Base-by-base conservation (phyloP, 2,888 invertebrate genomes). In the Girardia tigrina region DNA sequence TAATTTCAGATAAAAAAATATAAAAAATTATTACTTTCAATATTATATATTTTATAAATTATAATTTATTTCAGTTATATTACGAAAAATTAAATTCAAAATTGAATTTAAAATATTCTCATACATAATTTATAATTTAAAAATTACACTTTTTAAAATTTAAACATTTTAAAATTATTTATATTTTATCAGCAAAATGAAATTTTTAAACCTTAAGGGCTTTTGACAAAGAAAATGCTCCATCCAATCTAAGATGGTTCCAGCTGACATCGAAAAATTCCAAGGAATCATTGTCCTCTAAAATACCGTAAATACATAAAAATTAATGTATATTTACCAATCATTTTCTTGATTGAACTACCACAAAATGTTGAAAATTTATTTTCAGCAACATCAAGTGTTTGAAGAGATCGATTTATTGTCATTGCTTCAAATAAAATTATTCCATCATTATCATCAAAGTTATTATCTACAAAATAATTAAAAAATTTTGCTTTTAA, bases 361-460 rank as follows among this genome's bases (percentile, higher is more conserved):
- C 56, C 56, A 56, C 56, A 56, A n/a, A 56, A 56, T 56, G 56
- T 56, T n/a, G 56, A 56, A 56, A 56, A 56, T 20, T 56, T 56
- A 56, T 56, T 56, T 56, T 56, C 56, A 4, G 56, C 56, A 8
- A 56, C 4, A 23, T 56, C 56, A 2, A 56, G 56, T 2, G 23
- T 6, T 56, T 56, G 8, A 4, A 56, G 56, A 4, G 56, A 56
- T n/a, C 56, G 4, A 23, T 56, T 56, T 4, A 6, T n/a, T n/a
- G 56, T 2, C 2, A 56, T 23, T 2, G 20, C 56, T 56, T 56
- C 56, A 56, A 56, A 56, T n/a, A 56, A 56, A 20, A 56, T 12
- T 12, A 4, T 12, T 23, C 56, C 56, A n/a, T 56, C 56, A 56
- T 56, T 56, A 23, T 56, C 56, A 56, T 56, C 56, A 56, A 56